Evolutionary conservation across 2,797 vertebrate species (phyloP), one percentile per base, ranked within the genome.

Genomic region (Strix occidentalis): DNA sequence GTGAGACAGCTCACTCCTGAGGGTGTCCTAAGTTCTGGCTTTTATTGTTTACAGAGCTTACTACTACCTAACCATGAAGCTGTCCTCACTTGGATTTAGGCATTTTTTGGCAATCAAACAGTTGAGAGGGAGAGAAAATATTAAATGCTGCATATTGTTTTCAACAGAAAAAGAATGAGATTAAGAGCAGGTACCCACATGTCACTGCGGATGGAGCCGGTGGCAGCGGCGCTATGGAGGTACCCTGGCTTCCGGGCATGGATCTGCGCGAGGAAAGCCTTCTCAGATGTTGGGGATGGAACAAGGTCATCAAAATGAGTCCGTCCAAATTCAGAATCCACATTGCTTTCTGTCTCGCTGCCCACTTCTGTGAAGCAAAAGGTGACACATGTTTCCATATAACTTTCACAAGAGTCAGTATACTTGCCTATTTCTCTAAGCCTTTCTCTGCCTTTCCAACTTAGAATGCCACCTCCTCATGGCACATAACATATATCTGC

Each of bases 331-430:
- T 99, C 99, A 23, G 99, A 98, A 95, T 99, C 99, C 97, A 98
- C 98, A 12, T 98, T 98, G 96, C 99, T 99, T 90, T 99, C 99
- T 1, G 98, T 98, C 98, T 99, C 99, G 37, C 99, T 99, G 71
- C 98, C 99, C 58, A 98, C 98, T 89, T 99, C 99, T 99, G 82
- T 39, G 51, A 94, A 96, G 68, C 17, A 78, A 58, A 91, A 60
- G 29, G 74, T 70, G 61, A 91, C 80, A 93, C 35, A 57, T 2
- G 29, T 65, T 78, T 80, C 48, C 46, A 75, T 64, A 78, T 66
- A 74, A 78, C 43, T 68, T 69, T 10, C 82, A 60, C n/a, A 5
- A 45, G 37, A 41, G 11, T 37, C 54, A 45, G 53, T 8, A 23
- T 2, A n/a, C 13, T 19, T 31, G 46, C 15, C 57, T 80, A n/a